These are phyloP conservation scores for Lepus americanus DNA, from an alignment of 2,113 vertebrate genomes.

Conservation along the genomic window DNA sequence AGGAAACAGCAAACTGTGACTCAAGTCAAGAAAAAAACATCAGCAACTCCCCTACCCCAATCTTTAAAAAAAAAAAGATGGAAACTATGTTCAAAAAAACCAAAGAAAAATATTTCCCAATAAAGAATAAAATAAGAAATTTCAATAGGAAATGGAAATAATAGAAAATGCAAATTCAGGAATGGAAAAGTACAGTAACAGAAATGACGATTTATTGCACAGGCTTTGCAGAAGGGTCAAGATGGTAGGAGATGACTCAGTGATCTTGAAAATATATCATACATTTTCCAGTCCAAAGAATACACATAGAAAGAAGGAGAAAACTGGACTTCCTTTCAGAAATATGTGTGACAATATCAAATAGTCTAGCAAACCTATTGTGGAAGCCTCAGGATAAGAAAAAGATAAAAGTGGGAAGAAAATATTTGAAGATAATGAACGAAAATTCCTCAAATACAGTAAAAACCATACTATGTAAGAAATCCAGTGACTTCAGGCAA, in stretches of 20 bases:
- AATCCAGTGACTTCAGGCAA: background rate
- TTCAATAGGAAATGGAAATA: background rate
- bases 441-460: background rate
- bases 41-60: background rate
- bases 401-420: background rate
- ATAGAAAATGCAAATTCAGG: background rate
- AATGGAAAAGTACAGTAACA: background rate
- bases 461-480: background rate
- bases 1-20: background rate
- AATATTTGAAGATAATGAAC: background rate
- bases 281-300: background rate
- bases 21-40: background rate
- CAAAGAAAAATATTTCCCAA: conserved; percentile 9
- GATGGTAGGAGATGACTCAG: background rate
- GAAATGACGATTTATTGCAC: background rate
- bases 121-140: background rate
- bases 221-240: background rate
- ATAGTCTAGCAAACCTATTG: background rate
- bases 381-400: background rate
- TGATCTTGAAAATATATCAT: background rate
- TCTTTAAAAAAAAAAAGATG: background rate
- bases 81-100: conserved; percentile 1
- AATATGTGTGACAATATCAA: background rate
- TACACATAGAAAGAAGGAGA: background rate
- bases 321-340: background rate